A percentile compares a stretch with the other conserved stretches of the same genome.
Evolutionary conservation across 2,113 vertebrate species (phyloP).

Genomic region (Carassius auratus): DNA sequence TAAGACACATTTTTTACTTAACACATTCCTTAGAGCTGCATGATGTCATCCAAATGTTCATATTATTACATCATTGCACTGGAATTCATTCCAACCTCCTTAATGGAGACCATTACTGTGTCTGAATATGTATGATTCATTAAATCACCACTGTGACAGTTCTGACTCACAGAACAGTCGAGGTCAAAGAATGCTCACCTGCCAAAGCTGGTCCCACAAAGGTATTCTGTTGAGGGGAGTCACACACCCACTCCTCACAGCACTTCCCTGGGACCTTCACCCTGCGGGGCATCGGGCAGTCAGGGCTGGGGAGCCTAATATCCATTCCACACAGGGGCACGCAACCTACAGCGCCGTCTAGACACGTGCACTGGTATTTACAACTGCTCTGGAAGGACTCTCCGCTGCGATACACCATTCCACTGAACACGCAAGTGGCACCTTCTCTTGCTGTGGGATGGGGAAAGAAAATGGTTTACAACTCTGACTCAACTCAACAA

Average conservation of each 20-base stretch:
- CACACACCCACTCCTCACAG: slow-evolving; percentile 98
- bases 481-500: not conserved
- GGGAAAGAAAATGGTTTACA: not conserved
- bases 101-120: not conserved
- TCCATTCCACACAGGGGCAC: slow-evolving; percentile 93
- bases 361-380: slow-evolving; percentile 97
- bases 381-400: slow-evolving; percentile 98
- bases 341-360: slow-evolving; percentile 93
- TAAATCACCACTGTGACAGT: no score
- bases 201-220: slow-evolving; percentile 88
- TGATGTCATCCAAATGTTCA: slow-evolving; percentile 6
- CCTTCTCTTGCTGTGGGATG: slow-evolving; percentile 85
- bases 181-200: slow-evolving; percentile 76
- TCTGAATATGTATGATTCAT: not conserved
- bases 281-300: slow-evolving; percentile 89
- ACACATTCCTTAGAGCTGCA: not conserved
- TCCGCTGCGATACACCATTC: slow-evolving; percentile 90
- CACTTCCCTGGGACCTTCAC: slow-evolving; percentile 96
- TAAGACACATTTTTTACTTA: slow-evolving; percentile 43
- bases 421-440: slow-evolving; percentile 91
- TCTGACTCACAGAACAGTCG: not conserved
- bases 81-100: not conserved
- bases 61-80: not conserved
- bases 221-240: slow-evolving; percentile 79
- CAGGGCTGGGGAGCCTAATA: slow-evolving; percentile 90